Conservation (phyloP, 2,113 vertebrate species). For the Oreotrochilus melanogaster region DNA sequence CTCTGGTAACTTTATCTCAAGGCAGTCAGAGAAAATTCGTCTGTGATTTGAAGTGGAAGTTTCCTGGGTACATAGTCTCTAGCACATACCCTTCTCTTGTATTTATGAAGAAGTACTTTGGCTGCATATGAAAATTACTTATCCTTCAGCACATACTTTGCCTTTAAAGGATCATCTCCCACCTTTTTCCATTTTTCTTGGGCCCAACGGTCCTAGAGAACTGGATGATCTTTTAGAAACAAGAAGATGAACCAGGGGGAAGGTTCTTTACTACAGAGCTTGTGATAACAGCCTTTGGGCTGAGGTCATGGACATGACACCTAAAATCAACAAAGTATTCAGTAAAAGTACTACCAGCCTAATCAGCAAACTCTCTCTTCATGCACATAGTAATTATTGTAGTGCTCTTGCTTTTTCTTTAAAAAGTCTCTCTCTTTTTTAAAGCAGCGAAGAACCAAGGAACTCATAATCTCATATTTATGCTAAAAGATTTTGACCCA, state of each 20-base stretch:
- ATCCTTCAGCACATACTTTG: not conserved
- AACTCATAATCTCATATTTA: slow-evolving; percentile 6
- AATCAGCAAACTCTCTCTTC: not conserved
- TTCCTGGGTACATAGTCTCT: not conserved
- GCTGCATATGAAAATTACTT: not conserved
- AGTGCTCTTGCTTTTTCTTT: not conserved
- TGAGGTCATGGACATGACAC: not conserved
- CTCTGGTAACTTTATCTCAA: not conserved
- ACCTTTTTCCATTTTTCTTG: not conserved
- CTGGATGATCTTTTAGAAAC: not conserved
- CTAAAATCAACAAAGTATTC: not conserved
- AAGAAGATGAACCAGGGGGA: not conserved
- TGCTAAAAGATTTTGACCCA: slow-evolving; percentile 6
- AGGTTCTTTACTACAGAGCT: not conserved
- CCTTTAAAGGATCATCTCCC: not conserved
- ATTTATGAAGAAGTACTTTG: not conserved
- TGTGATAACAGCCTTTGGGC: not conserved
- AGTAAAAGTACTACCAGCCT: not conserved
- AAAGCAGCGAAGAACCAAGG: not conserved
- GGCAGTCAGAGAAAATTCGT: not conserved
- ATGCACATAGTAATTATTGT: not conserved
- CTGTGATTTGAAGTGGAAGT: not conserved
- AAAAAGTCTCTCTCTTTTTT: not conserved
- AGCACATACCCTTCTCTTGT: not conserved
- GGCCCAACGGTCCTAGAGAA: not conserved